These are phyloP conservation scores for Lucifuga dentata DNA, from an alignment of 2,113 vertebrate species.

Conservation along the genomic window DNA sequence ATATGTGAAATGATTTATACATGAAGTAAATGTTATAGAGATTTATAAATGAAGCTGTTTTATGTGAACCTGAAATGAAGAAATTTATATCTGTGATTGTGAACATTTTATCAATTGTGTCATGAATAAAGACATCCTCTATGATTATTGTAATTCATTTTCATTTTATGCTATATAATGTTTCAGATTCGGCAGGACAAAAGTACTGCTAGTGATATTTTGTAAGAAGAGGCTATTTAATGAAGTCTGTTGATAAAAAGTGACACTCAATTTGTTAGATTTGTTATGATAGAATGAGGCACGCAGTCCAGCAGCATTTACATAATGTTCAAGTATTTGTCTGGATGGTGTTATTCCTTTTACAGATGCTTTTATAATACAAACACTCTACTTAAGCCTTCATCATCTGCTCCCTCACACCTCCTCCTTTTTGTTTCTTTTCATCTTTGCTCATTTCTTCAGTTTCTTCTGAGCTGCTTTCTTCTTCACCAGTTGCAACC, in stretches of 20 bases:
- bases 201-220: not conserved
- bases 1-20: conserved; percentile 51
- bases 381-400: conserved; percentile 41
- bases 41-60: conserved; percentile 14
- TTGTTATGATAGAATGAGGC: conserved; percentile 57
- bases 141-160: not conserved
- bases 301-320: conserved; percentile 68
- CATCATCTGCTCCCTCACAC: conserved; percentile 19
- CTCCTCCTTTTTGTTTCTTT: conserved; percentile 2
- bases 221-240: conserved; percentile 58
- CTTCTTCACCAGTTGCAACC: conserved; percentile 97
- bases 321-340: conserved; percentile 75
- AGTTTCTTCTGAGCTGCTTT: conserved; percentile 98
- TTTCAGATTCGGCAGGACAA: not conserved
- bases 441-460: conserved; percentile 85
- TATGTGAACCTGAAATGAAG: conserved; percentile 55
- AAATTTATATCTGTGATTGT: conserved; percentile 29
- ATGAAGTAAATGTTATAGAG: conserved; percentile 13
- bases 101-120: conserved; percentile 31
- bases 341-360: conserved; percentile 32
- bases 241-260: conserved; percentile 53
- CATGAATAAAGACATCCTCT: conserved; percentile 44
- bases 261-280: conserved; percentile 34
- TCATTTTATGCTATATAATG: not conserved
- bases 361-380: conserved; percentile 32